Conservation (phyloP, 64 coral and sea anemone species). For the Dendronephthya gigantea region DNA sequence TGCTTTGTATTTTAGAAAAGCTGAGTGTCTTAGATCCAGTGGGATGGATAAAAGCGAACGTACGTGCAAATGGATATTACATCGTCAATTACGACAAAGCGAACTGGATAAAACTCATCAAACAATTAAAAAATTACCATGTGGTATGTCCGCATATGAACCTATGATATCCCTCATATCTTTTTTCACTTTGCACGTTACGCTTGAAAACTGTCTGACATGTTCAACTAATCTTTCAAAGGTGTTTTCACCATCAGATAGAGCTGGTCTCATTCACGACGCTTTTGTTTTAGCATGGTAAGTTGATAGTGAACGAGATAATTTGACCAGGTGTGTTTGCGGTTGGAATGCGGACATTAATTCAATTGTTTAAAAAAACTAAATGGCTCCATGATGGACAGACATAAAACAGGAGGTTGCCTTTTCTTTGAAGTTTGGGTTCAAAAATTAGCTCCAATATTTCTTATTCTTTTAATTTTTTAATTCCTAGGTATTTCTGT, state of each 20-base stretch:
- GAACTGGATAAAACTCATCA: conserved; percentile 50
- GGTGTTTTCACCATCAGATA: conserved; percentile 44
- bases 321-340: no score
- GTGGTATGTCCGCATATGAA: not conserved
- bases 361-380: no score
- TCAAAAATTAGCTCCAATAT: not conserved
- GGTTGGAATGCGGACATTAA: no score
- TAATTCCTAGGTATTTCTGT: not conserved
- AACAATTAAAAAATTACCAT: conserved; percentile 41
- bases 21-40: not conserved
- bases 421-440: no score
- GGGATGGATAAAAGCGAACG: conserved; percentile 53
- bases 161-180: no score
- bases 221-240: no score
- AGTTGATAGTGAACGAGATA: not conserved
- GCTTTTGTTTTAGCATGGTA: conserved; percentile 55
- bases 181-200: not conserved
- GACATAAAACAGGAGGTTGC: no score
- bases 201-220: not conserved
- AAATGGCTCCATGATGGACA: no score
- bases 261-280: conserved; percentile 60
- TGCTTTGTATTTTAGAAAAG: not conserved
- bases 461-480: no score
- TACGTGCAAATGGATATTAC: conserved; percentile 41
- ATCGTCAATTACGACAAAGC: conserved; percentile 48